Conservation (phyloP, 2,888 invertebrate species). For the Sarcophaga rosellei region DNA sequence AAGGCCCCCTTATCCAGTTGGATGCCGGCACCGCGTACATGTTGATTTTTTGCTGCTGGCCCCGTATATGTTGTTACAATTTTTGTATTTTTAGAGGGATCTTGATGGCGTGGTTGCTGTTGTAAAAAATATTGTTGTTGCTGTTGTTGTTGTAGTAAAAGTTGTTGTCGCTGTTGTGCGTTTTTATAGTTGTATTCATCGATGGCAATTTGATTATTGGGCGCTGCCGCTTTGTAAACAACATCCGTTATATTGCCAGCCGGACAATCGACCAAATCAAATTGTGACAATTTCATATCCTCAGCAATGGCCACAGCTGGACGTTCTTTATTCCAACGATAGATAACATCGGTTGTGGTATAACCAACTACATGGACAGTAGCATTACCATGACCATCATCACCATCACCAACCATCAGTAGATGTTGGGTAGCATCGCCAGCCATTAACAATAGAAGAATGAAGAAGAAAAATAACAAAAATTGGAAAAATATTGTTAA, state of each 20-base stretch:
- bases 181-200: constrained; percentile 51
- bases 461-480: not conserved
- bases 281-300: constrained; percentile 92
- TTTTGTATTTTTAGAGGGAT: constrained; percentile 62
- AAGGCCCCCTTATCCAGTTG: constrained; percentile 76
- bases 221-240: constrained; percentile 79
- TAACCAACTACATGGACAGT: constrained; percentile 84
- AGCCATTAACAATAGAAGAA: not conserved
- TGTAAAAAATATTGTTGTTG: constrained; percentile 44
- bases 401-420: not conserved
- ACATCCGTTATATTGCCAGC: constrained; percentile 86
- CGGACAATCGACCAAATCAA: constrained; percentile 89
- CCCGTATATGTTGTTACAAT: constrained; percentile 74
- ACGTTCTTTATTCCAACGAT: constrained; percentile 87
- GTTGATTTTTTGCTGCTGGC: constrained; percentile 77
- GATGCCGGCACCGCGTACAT: constrained; percentile 77
- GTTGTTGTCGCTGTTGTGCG: constrained; percentile 67
- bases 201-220: constrained; percentile 56
- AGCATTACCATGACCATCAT: not conserved
- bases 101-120: constrained; percentile 39
- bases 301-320: constrained; percentile 88
- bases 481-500: constrained; percentile 1
- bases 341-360: constrained; percentile 87
- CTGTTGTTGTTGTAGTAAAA: constrained; percentile 48
- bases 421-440: not conserved